phyloP scores from a whole-genome alignment of 2,888 invertebrate genomes.

The Salticus scenicus region DNA sequence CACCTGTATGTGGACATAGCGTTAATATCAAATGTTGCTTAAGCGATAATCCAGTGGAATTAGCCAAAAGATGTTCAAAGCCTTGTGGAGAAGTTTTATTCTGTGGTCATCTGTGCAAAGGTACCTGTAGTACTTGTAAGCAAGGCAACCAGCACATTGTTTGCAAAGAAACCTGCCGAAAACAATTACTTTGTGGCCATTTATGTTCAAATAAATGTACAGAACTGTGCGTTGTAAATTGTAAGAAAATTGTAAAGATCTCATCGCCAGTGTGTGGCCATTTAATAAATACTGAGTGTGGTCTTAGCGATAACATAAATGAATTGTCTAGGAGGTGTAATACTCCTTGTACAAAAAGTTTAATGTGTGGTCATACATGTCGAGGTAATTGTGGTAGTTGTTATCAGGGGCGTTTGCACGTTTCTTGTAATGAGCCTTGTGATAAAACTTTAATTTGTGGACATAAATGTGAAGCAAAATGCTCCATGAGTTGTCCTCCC shows the following conservation, averaged over 20 bases:
- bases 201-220: constrained; percentile 75
- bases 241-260: constrained; percentile 6
- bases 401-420: constrained; percentile 75
- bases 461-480: constrained; percentile 75
- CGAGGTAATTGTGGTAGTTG: constrained; percentile 75
- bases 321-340: constrained; percentile 64
- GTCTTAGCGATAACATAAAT: constrained; percentile 13
- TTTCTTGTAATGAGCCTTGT: constrained; percentile 75
- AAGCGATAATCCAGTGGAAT: constrained; percentile 12
- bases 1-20: constrained; percentile 46
- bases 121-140: constrained; percentile 75
- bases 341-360: constrained; percentile 70
- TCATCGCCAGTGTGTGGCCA: constrained; percentile 45
- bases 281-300: constrained; percentile 39
- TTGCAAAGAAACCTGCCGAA: constrained; percentile 74
- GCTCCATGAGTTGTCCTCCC: constrained; percentile 75
- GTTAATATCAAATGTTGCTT: constrained; percentile 38
- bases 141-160: constrained; percentile 75
- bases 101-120: constrained; percentile 74
- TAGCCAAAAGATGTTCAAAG: constrained; percentile 66
- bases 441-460: constrained; percentile 75
- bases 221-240: constrained; percentile 73
- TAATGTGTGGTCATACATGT: constrained; percentile 75
- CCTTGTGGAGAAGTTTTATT: constrained; percentile 72
- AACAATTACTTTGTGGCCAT: constrained; percentile 74